Base-by-base conservation (phyloP, 2,113 vertebrate species). In the Sorex araneus region DNA sequence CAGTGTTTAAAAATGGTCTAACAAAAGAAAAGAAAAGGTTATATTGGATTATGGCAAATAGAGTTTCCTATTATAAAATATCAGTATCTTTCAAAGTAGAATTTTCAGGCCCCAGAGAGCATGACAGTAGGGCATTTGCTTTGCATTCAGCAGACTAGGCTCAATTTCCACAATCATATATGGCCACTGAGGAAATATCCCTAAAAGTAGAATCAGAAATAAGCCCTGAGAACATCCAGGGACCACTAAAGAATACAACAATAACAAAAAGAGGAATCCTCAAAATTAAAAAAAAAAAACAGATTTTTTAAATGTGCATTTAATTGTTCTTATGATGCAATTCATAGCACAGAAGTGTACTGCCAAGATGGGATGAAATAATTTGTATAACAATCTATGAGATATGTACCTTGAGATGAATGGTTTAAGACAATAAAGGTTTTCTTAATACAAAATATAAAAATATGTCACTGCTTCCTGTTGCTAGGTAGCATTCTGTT, bases 1-100 rank as follows among this genome's bases (percentile, higher is more conserved):
- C 54, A 54, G 4, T 40, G 3, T 40, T 40, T 12, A 54, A 54
- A 54, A 54, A 54, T 15, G 54, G 12, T 82, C 15, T 19, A 90
- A 90, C 74, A 79, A 27, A 74, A 84, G 21, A 80, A 21, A 66
- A 82, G 80, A 93, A n/a, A 87, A 93, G 95, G 7, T 18, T 11
- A 84, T 89, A 87, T 84, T 89, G 47, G 79, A 87, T 11, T 28
- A 69, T 50, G 70, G 32, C n/a, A 89, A 64, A 60, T 3, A 84
- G 6, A 34, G 1, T 75, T 57, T 40, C 69, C 57, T 43, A 69
- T 77, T 36, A 78, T 81, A 7, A 21, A 60, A 60, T 18, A 74
- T 84, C 30, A 75, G 50, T 45, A 30, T 78, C 69, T 94, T 79
- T 30, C 1, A 19, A 71, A 67, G 84, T 4, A 23, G 2, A 15